A percentile compares a stretch with the other conserved stretches of the same genome.
These are phyloP conservation scores for Zosterops borbonicus DNA, from an alignment of 2,113 vertebrate genomes.

Conservation along the genomic window DNA sequence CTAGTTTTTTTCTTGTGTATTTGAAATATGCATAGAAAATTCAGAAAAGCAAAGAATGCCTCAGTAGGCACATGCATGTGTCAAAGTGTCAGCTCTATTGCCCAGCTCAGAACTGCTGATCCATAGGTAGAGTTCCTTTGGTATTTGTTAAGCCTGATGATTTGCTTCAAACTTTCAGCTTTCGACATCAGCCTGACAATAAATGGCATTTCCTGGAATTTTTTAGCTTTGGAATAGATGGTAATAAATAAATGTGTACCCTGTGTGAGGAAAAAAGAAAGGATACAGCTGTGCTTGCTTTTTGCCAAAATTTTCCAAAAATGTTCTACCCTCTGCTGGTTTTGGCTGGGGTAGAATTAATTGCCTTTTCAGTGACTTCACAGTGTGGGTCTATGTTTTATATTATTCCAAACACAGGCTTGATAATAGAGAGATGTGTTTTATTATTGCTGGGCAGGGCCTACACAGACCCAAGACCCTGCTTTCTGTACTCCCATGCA, in stretches of 20 bases:
- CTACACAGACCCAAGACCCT: not conserved
- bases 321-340: not conserved
- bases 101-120: not conserved
- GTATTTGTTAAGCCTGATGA: not conserved
- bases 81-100: not conserved
- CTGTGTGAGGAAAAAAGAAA: not conserved
- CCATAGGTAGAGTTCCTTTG: not conserved
- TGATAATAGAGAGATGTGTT: not conserved
- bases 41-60: not conserved
- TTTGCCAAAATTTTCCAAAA: not conserved
- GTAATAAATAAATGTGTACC: not conserved
- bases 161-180: not conserved
- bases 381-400: not conserved
- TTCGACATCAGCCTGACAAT: not conserved
- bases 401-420: not conserved
- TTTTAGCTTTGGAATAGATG: not conserved
- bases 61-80: not conserved
- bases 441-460: not conserved
- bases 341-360: not conserved
- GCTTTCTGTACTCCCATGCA: fast-evolving
- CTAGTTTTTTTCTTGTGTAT: not conserved
- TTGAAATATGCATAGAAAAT: not conserved
- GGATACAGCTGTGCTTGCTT: not conserved
- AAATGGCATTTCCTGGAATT: not conserved
- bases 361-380: not conserved